phyloP scores from a whole-genome alignment of 2,113 vertebrate genomes.

The Puffinus mauretanicus region DNA sequence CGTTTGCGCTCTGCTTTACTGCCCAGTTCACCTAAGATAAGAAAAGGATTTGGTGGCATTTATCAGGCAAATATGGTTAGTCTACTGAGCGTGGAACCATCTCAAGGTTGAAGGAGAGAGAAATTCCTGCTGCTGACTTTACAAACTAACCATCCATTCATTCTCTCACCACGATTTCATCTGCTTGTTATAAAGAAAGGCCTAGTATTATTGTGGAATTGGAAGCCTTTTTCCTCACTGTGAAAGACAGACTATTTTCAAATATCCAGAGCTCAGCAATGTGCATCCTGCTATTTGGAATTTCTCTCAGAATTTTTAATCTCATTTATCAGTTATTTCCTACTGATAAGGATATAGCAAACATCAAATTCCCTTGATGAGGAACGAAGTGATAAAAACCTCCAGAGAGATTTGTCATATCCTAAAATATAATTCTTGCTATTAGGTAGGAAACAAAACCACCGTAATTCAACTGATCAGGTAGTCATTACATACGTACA shows the following conservation, averaged over 20 bases:
- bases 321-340: conserved; percentile 20
- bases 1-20: neutral
- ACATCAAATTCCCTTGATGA: neutral
- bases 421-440: neutral
- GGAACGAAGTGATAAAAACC: neutral
- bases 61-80: conserved; percentile 9
- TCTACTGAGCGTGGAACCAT: neutral
- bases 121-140: neutral
- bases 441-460: neutral
- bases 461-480: neutral
- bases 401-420: neutral
- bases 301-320: conserved; percentile 22
- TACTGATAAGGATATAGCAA: conserved; percentile 18
- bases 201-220: neutral
- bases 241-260: conserved; percentile 1
- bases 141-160: neutral
- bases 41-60: neutral
- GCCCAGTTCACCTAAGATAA: neutral
- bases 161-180: neutral
- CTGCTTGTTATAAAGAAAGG: neutral
- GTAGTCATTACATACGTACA: neutral
- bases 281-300: conserved; percentile 21
- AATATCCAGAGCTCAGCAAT: conserved; percentile 10
- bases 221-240: neutral
- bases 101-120: neutral